Evolutionary conservation across 1,140 invertebrate species (phyloP).

Genomic region (Philotrypesis tridentata): DNA sequence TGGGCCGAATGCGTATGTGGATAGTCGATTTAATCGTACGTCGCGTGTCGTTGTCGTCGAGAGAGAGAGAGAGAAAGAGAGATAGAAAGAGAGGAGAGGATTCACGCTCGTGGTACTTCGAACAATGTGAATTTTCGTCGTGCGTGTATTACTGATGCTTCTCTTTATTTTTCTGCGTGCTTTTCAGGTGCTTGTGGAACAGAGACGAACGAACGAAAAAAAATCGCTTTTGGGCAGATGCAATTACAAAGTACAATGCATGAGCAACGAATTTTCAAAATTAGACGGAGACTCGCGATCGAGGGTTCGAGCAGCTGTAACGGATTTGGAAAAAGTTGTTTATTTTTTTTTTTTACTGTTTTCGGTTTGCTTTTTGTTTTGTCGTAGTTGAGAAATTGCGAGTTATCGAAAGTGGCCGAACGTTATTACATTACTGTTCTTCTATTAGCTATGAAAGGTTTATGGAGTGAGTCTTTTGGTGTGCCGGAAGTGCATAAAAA

Average conservation of each 20-base stretch:
- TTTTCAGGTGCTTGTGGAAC: not conserved
- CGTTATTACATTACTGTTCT: not conserved
- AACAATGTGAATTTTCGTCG: conserved; percentile 3
- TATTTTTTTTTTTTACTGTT: not conserved
- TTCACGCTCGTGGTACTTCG: not conserved
- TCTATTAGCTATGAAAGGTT: conserved; percentile 23
- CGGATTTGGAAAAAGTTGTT: conserved; percentile 33
- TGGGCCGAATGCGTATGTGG: not conserved
- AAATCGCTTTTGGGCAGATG: not conserved
- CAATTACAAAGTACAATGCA: not conserved
- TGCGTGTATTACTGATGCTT: not conserved
- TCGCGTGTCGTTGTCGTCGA: too few relatives aligned
- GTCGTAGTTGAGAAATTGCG: not conserved
- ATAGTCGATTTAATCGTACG: not conserved
- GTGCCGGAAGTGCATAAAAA: conserved; percentile 13
- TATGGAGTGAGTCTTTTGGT: conserved; percentile 25
- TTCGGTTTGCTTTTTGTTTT: too few relatives aligned
- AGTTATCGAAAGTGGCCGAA: conserved; percentile 17
- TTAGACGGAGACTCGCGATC: conserved; percentile 27
- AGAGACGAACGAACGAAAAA: conserved; percentile 1
- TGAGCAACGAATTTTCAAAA: conserved; percentile 4
- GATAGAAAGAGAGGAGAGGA: not conserved
- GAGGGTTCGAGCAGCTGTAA: conserved; percentile 45
- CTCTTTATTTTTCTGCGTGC: not conserved
- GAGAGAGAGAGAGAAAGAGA: too few relatives aligned